Base-by-base conservation (phyloP, 2,888 invertebrate species). In the Machimus rusticus region DNA sequence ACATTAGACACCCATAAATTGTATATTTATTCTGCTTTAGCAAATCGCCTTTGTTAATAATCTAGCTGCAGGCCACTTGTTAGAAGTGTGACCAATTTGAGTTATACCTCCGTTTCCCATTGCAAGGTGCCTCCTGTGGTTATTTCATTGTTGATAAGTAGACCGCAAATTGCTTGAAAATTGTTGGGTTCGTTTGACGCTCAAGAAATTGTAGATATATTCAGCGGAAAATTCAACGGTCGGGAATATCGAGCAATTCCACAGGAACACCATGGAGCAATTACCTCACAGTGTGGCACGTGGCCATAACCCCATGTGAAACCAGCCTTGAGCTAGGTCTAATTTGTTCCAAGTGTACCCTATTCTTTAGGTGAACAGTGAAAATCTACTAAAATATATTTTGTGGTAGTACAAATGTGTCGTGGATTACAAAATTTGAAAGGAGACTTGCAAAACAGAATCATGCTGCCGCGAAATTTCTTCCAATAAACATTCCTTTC, bases 1-100 rank as follows among this genome's bases (percentile, higher is more conserved):
- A n/a, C 78, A 66, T 66, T 66, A 66, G 9, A 28, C 66, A 66
- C 28, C 23, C 46, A 81, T 81, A 51, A 81, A 81, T 81, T 78
- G 9, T 81, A 16, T 81, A 14, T 81, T 81, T 81, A 81, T 31
- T 81, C 55, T 31, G n/a, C 51, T 81, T 23, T 51, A 55, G 5
- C 31, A 28, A 51, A 51, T 28, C 16, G 51, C 28, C 23, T 39
- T 12, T 19, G 43, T 78, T 78, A 78, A 43, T 43, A 78, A 39
- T 78, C 43, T 39, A 0, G 43, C 78, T 78, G 14, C 78, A 43
- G 78, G 78, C 46, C 37, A 14, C 39, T 78, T 23, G 23, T 78
- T 78, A 78, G 43, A 39, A 78, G 39, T 78, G 78, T 43, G 37
- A 12, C 43, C 43, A 78, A 43, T 43, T 78, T 43, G 23, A 78